phyloP scores from a whole-genome alignment of 2,797 vertebrate species.

The Margarornis squamiger region DNA sequence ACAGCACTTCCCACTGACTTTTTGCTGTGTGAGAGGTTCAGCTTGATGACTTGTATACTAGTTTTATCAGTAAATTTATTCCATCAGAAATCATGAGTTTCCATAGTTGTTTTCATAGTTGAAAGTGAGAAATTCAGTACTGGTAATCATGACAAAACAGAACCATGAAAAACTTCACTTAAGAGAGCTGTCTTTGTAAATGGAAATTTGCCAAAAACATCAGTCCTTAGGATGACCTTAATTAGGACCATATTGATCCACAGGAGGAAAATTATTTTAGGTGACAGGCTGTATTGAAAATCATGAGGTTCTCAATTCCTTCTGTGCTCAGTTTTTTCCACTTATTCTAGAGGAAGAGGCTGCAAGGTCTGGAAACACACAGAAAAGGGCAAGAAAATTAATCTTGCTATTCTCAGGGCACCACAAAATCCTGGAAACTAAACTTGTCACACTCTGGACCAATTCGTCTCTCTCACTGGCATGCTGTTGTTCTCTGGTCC shows the following conservation, averaged over 20 bases:
- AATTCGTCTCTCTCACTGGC: fast-evolving
- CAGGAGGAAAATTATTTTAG: neutral
- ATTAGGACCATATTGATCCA: neutral
- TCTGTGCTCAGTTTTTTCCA: neutral
- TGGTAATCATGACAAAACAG: neutral
- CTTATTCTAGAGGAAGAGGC: neutral
- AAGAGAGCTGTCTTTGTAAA: neutral
- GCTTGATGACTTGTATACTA: neutral
- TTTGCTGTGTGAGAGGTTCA: neutral
- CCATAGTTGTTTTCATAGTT: neutral
- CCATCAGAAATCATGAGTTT: neutral
- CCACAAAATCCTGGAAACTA: neutral
- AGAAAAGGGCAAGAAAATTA: neutral
- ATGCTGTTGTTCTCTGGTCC: neutral
- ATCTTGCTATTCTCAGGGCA: neutral
- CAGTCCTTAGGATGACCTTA: neutral
- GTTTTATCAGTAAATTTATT: neutral
- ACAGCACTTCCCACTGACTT: neutral
- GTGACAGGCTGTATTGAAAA: neutral
- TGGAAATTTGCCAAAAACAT: neutral
- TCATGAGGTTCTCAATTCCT: neutral
- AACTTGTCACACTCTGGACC: neutral
- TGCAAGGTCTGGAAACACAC: neutral
- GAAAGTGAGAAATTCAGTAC: neutral
- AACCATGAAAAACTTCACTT: neutral